Conservation (phyloP, 2,797 vertebrate species). For the Enteromius viviparus region DNA sequence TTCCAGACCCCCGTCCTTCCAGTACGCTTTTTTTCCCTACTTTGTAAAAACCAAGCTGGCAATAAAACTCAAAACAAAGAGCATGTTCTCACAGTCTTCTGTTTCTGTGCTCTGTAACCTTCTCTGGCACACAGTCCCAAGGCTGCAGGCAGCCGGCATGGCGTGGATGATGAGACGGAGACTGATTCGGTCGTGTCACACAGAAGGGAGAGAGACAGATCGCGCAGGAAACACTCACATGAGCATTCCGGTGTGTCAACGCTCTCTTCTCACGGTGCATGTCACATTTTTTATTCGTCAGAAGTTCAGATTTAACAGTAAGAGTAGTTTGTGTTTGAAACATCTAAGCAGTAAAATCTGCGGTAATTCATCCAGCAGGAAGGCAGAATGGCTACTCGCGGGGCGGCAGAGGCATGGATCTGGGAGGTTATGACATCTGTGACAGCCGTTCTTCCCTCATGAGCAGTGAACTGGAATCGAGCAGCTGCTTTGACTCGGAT, state of each 20-base stretch:
- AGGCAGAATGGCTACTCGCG: slow-evolving; percentile 90
- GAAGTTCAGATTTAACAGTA: too few relatives aligned
- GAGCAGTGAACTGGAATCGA: slow-evolving; percentile 99
- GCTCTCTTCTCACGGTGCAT: not conserved
- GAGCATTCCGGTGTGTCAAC: slow-evolving; percentile 65
- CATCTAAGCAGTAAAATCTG: slow-evolving; percentile 67
- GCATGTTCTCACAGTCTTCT: slow-evolving; percentile 5
- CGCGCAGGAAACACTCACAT: slow-evolving; percentile 74
- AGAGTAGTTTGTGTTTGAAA: not conserved
- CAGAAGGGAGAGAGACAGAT: slow-evolving; percentile 79
- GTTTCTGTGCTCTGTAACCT: not conserved
- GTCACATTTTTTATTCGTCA: too few relatives aligned
- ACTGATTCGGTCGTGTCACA: slow-evolving; percentile 91
- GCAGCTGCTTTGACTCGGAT: slow-evolving; percentile 98
- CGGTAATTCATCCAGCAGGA: slow-evolving; percentile 76
- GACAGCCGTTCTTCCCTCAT: slow-evolving; percentile 98
- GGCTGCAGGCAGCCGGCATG: slow-evolving; percentile 90
- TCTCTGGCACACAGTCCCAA: slow-evolving; percentile 82
- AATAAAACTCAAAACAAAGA: not conserved
- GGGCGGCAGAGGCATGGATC: slow-evolving; percentile 82
- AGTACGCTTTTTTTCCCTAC: slow-evolving; percentile 77
- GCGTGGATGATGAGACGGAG: slow-evolving; percentile 96
- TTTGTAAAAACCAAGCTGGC: not conserved
- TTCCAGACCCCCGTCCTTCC: slow-evolving; percentile 92
- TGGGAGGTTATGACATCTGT: slow-evolving; percentile 88